Percentiles rank a stretch among this genome's conserved stretches.
These are phyloP conservation scores for Nephila pilipes DNA, from an alignment of 1,140 invertebrate species.

Conservation along the genomic window DNA sequence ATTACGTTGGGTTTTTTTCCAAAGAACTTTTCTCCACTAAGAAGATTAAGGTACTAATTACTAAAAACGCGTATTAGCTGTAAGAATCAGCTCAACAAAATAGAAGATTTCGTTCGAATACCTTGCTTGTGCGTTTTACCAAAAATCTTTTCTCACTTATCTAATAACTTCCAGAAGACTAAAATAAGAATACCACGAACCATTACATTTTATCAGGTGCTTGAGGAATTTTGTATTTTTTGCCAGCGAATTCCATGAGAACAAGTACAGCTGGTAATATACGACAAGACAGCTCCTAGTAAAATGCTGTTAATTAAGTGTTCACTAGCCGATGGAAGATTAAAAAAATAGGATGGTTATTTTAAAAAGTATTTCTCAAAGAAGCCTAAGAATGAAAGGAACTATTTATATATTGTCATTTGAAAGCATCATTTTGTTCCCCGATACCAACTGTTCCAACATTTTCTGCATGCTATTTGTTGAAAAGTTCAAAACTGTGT, in stretches of 20 bases:
- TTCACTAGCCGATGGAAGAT: background rate
- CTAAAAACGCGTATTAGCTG: slow-evolving; percentile 40
- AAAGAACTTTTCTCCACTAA: background rate
- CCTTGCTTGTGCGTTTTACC: slow-evolving; percentile 26
- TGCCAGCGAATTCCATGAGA: background rate
- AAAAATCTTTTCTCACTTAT: slow-evolving; percentile 25
- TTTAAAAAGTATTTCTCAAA: slow-evolving; percentile 12
- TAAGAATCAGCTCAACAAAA: background rate
- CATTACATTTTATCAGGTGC: slow-evolving; percentile 31
- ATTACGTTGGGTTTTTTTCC: slow-evolving; percentile 22
- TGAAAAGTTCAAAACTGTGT: no score
- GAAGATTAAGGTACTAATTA: slow-evolving; percentile 48
- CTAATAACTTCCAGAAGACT: slow-evolving; percentile 34
- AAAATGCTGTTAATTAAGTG: slow-evolving; percentile 19
- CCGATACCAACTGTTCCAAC: no score
- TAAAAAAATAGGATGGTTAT: background rate
- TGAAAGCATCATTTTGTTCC: background rate
- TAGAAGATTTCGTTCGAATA: slow-evolving; percentile 20
- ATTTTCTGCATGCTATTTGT: no score
- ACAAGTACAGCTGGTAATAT: slow-evolving; percentile 12
- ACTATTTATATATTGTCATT: background rate
- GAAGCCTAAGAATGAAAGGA: background rate
- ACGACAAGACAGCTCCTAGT: background rate
- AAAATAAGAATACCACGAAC: slow-evolving; percentile 35
- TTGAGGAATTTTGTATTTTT: slow-evolving; percentile 8